Base-by-base conservation (phyloP, 2,113 vertebrate species). In the Pygoscelis adeliae region DNA sequence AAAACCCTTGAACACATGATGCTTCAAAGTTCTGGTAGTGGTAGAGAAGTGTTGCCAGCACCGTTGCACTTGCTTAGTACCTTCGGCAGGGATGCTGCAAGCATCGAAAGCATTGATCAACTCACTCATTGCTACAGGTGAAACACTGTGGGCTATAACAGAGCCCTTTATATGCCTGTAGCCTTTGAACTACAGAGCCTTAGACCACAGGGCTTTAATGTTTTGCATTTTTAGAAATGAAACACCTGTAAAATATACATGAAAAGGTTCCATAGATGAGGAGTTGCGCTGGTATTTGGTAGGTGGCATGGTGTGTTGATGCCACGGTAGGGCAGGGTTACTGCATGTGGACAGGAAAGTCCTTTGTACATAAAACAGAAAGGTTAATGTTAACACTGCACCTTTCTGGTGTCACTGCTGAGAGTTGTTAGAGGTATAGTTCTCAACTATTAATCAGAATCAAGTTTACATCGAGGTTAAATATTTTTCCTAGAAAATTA, bases 121-220 rank as follows among this genome's bases (percentile, higher is more conserved):
- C 65, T 30, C 38, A 15, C 56, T 63, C 77, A 0, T 4, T 34
- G 78, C 84, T 79, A 13, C 84, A 70, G 92, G 94, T 91, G 85
- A n/a, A 79, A 0, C 78, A 21, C 87, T 55, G 70, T 56, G 36
- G 90, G 91, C 91, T 59, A 0, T 18, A 26, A n/a, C 73, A 69
- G 77, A 87, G 82, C 84, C 89, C 73, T 82, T 91, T 78, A 9
- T 71, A 3, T 19, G 61, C 73, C 73, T 29, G 56, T 2, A 91
- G 92, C 92, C 90, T 90, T 92, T 94, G 92, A 93, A 83, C 85
- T 61, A 40, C 70, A 52, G 85, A 93, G 66, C 90, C 67, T 73
- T 6, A 67, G 70, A 67, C 65, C 79, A 50, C 83, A n/a, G 88
- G 58, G 30, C 96, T 96, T 86, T 90, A 4, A 80, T 83, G 78